These are phyloP conservation scores for Turritopsis rubra DNA, from an alignment of 30 jellyfish, hydroid and myxozoan species.

Conservation along the genomic window DNA sequence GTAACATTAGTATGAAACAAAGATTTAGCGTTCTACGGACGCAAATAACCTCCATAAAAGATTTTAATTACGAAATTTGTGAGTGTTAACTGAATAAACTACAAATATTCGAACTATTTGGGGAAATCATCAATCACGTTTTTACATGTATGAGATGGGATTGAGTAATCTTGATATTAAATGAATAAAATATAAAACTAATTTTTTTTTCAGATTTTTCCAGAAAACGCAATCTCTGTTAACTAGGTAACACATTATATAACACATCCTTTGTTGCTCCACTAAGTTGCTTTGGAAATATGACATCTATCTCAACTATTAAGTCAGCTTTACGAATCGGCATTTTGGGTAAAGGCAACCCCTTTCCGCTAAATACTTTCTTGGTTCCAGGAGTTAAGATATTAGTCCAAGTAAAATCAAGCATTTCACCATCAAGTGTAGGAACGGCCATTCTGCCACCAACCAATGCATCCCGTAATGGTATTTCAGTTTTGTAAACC, in stretches of 20 bases:
- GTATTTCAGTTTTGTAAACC: constrained; percentile 32
- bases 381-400: constrained; percentile 51
- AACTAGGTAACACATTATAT: background rate
- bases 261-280: constrained; percentile 16
- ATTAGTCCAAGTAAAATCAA: constrained; percentile 23
- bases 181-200: no score
- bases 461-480: constrained; percentile 82
- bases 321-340: constrained; percentile 32
- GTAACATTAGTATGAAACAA: no score
- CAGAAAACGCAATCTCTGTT: background rate
- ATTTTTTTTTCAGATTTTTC: no score
- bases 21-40: no score
- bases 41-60: no score
- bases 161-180: no score
- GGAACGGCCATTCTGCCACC: constrained; percentile 56
- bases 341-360: constrained; percentile 73
- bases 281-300: constrained; percentile 9
- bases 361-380: constrained; percentile 44
- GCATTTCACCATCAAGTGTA: constrained; percentile 32
- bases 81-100: no score
- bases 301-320: constrained; percentile 9
- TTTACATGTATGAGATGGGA: no score
- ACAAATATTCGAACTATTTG: no score
- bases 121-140: no score
- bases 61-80: no score